Base-by-base conservation (phyloP, 1,140 invertebrate genomes). In the Anthonomus grandis region DNA sequence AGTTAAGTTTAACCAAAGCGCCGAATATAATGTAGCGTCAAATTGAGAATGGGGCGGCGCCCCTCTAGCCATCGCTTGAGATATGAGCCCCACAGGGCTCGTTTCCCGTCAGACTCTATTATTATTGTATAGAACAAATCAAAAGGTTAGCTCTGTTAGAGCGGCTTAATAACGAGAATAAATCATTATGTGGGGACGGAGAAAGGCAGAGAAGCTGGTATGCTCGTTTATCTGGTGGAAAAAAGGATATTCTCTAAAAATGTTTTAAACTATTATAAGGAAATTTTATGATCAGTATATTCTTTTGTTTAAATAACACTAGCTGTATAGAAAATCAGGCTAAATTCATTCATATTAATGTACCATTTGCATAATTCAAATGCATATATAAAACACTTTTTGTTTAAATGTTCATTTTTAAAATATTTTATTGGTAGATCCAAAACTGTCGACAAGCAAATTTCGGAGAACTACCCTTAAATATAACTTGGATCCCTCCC, bases 41-140 rank as follows among this genome's bases (percentile, higher is more conserved):
- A 74, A 74, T 74, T 74, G 71, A 66, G 69, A 70, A 41, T 64
- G 66, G 66, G 65, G 55, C 57, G 59, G 51, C 50, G 44, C 55
- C 65, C 55, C 65, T 46, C 49, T 49, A 48, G 41, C 50, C 63
- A 52, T 63, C 57, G 49, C 57, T 62, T 71, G 70, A 72, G 65
- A 64, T 73, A 73, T 74, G 68, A 70, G 70, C 65, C 71, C 71
- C 71, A 41, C 44, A 70, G 68, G 71, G 63, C 68, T 70, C 71
- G 72, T 74, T 71, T 68, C 66, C 68, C 65, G 66, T 59, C 68
- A 66, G 66, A 70, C 70, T 73, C 71, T 74, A 74, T 74, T 74
- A 74, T 74, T 74, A 72, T 74, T 72, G 71, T 69, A 72, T 71
- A 70, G 71, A 74, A 70, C 71, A 74, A 74, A 74, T 74, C 71